A percentile compares a stretch with the other conserved stretches of the same genome.
Evolutionary conservation across 1,140 invertebrate species (phyloP).

Genomic region (Dendroctonus ponderosae): DNA sequence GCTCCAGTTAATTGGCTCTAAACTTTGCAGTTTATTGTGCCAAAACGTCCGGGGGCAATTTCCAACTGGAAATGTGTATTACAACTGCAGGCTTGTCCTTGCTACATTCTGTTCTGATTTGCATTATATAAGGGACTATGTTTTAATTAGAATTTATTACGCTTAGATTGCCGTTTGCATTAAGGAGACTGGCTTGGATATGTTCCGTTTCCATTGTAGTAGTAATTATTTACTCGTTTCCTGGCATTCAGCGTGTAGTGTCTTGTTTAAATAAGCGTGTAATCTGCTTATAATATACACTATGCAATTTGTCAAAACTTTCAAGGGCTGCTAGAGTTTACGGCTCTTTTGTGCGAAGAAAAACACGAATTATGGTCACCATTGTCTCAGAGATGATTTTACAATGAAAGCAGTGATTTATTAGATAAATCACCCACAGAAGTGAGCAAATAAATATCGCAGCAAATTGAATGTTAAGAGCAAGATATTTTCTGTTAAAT

Average conservation of each 20-base stretch:
- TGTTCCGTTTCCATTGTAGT: constrained; percentile 12
- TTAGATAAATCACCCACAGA: no score
- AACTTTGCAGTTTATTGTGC: constrained; percentile 33
- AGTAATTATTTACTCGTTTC: constrained; percentile 11
- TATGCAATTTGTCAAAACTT: no score
- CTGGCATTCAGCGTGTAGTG: constrained; percentile 1
- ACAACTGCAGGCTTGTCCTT: constrained; percentile 14
- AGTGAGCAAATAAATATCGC: no score
- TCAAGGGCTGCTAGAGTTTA: no score
- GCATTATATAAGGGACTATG: constrained; percentile 29
- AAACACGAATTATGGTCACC: no score
- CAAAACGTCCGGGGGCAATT: constrained; percentile 22
- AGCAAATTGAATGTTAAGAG: no score
- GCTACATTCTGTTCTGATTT: constrained; percentile 22
- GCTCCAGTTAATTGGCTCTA: constrained; percentile 29
- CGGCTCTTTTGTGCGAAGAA: no score
- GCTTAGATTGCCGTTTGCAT: constrained; percentile 9
- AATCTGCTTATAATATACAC: constrained; percentile 7
- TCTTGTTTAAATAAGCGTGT: constrained; percentile 10
- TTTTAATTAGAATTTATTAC: constrained; percentile 27
- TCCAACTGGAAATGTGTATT: constrained; percentile 25
- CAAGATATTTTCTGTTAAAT: no score
- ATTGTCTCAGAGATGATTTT: no score
- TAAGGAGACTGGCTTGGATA: constrained; percentile 14
- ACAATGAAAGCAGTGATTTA: no score